Evolutionary conservation across 2,113 vertebrate species (phyloP).

Genomic region (Ariopsis seemanni): DNA sequence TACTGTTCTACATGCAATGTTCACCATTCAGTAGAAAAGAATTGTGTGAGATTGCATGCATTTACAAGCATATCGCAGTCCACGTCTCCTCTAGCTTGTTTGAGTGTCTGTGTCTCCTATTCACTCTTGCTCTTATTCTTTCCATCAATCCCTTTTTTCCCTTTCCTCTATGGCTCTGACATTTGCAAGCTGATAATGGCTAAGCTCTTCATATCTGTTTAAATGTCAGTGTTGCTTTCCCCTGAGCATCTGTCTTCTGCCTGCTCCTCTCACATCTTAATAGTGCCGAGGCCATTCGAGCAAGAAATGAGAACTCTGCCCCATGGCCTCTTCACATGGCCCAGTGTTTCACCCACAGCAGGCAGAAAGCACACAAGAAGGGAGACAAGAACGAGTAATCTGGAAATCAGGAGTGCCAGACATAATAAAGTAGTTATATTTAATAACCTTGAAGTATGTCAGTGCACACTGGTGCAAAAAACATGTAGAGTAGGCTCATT

Average conservation of each 20-base stretch:
- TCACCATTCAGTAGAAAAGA: background rate
- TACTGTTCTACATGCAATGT: background rate
- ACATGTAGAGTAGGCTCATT: too few species aligned
- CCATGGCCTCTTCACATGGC: background rate
- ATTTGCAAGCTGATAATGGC: constrained; percentile 47
- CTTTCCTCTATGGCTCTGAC: constrained; percentile 43
- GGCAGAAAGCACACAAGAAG: background rate
- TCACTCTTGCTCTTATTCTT: background rate
- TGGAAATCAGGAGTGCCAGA: background rate
- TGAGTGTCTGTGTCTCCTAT: background rate
- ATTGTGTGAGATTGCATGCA: too few species aligned
- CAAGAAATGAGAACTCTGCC: constrained; percentile 49
- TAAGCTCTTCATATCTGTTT: constrained; percentile 55
- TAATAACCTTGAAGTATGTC: background rate
- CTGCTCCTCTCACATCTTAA: constrained; percentile 6
- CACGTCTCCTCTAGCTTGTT: background rate
- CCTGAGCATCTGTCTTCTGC: constrained; percentile 21
- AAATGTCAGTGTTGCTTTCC: constrained; percentile 52
- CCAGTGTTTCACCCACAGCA: background rate
- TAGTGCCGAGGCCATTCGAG: constrained; percentile 13
- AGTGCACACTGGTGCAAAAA: background rate
- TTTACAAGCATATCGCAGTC: background rate
- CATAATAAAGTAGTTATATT: background rate
- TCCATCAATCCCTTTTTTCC: background rate
- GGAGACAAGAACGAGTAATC: background rate